A percentile compares a stretch with the other conserved stretches of the same genome.
Evolutionary conservation across 2,113 vertebrate genomes (phyloP).

Genomic region (Cephalopterus ornatus): DNA sequence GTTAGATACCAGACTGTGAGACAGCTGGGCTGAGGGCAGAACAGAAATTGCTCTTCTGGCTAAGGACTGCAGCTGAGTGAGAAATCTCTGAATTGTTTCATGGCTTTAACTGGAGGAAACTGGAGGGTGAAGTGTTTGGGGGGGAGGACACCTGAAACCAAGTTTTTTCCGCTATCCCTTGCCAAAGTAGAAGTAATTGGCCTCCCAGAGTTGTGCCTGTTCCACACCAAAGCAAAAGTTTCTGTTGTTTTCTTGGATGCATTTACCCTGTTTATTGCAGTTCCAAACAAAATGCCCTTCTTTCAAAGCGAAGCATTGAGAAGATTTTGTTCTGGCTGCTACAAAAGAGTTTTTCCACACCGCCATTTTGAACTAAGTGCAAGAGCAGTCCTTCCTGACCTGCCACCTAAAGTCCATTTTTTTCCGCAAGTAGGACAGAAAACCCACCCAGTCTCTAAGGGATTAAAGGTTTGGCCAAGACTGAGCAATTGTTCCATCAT

Average conservation of each 20-base stretch:
- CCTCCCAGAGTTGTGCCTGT: neutral
- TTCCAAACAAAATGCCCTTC: neutral
- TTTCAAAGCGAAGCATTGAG: neutral
- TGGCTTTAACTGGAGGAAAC: neutral
- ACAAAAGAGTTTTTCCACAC: neutral
- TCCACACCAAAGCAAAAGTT: neutral
- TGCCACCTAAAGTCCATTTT: neutral
- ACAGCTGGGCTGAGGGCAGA: conserved; percentile 55
- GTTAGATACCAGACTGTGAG: conserved; percentile 30
- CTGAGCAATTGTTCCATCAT: neutral
- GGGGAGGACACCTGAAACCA: neutral
- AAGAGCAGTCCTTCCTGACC: neutral
- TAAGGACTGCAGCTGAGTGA: neutral
- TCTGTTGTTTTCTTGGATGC: neutral
- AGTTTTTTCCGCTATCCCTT: neutral
- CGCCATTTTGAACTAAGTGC: neutral
- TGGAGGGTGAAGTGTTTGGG: neutral
- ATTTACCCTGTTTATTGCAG: neutral
- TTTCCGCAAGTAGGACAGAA: neutral
- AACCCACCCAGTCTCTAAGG: neutral
- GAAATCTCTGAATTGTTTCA: neutral
- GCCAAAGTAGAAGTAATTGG: neutral
- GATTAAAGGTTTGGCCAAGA: neutral
- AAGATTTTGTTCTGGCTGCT: neutral
- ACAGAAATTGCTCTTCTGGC: conserved; percentile 34